Base-by-base conservation (phyloP, 2,113 vertebrate genomes). In the Oreotrochilus melanogaster region DNA sequence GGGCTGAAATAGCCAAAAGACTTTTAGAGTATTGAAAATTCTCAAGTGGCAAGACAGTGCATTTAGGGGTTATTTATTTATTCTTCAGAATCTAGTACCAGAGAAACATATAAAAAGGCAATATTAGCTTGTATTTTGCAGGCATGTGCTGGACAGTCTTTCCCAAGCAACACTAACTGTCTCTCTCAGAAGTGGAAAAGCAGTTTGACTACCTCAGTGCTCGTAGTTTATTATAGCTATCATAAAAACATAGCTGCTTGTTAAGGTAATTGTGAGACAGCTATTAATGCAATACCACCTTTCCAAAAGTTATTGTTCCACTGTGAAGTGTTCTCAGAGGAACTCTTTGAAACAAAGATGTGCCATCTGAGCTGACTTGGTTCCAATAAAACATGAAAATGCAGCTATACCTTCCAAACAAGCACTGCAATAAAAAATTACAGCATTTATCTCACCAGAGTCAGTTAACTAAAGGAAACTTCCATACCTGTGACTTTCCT, bases 261-360 rank as follows among this genome's bases (percentile, higher is more conserved):
- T 92, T 97, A 91, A 54, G 56, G 80, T 93, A 94, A 96, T 90
- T 91, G 60, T 71, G 64, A 92, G 72, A 81, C 61, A 53, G 78
- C 78, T 96, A 83, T 94, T 96, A 95, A 93, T 65, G 60, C 43
- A 88, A 92, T 35, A 86, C 58, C 93, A 86, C 48, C 60, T 62
- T 90, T 93, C 78, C 78, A 28, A 57, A 93, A 93, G 78, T 87
- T 88, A 96, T 53, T 87, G 88, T 89, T 93, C 66, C 71, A 58
- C 42, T 43, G 48, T 71, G 70, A 91, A 96, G 85, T 47, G 76
- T 48, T 96, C 95, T 95, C 94, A 81, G 61, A 35, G 87, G 88
- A 93, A 80, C 72, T 92, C 88, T 88, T 79, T 79, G 72, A 93
- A 94, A 92, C 76, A 95, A 89, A 92, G 86, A 90, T 18, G 30